Conservation (phyloP, 1,140 invertebrate genomes). For the Drosophila quadrilineata region DNA sequence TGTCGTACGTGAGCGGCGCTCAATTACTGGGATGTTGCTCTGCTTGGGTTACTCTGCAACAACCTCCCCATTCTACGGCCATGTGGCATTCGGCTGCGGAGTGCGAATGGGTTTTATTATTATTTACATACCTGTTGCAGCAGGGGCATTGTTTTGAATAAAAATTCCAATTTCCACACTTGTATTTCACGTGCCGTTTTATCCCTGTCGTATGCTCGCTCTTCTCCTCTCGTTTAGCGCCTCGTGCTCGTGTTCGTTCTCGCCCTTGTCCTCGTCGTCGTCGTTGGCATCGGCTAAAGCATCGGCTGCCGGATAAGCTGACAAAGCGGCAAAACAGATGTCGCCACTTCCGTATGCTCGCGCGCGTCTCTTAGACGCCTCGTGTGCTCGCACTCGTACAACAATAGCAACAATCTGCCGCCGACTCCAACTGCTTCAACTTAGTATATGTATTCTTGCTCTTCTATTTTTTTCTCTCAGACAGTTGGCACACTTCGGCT, state of each 20-base stretch:
- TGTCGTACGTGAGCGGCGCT: constrained; percentile 68
- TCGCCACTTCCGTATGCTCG: constrained; percentile 68
- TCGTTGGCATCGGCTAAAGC: constrained; percentile 41
- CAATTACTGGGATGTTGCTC: constrained; percentile 65
- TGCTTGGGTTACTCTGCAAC: no score
- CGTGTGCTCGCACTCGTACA: constrained; percentile 8
- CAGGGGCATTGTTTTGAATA: constrained; percentile 81
- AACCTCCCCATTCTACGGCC: not conserved
- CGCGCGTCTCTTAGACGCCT: constrained; percentile 7
- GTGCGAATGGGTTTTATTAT: constrained; percentile 79
- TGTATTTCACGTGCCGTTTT: constrained; percentile 56
- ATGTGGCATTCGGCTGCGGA: constrained; percentile 29
- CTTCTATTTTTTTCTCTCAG: constrained; percentile 19
- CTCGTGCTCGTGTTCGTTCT: constrained; percentile 14
- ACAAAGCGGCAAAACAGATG: constrained; percentile 78
- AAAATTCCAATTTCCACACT: constrained; percentile 81
- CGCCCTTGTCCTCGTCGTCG: constrained; percentile 22
- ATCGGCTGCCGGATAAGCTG: constrained; percentile 64
- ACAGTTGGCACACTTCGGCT: no score
- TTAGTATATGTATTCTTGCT: no score
- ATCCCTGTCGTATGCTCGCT: constrained; percentile 25
- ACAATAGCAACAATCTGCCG: constrained; percentile 13
- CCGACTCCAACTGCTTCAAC: no score
- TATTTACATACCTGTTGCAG: constrained; percentile 81
- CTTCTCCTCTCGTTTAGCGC: constrained; percentile 7